Percentiles rank a stretch among this genome's conserved stretches.
Evolutionary conservation across 2,888 invertebrate genomes (phyloP).

Genomic region (Cheilosia impressa): DNA sequence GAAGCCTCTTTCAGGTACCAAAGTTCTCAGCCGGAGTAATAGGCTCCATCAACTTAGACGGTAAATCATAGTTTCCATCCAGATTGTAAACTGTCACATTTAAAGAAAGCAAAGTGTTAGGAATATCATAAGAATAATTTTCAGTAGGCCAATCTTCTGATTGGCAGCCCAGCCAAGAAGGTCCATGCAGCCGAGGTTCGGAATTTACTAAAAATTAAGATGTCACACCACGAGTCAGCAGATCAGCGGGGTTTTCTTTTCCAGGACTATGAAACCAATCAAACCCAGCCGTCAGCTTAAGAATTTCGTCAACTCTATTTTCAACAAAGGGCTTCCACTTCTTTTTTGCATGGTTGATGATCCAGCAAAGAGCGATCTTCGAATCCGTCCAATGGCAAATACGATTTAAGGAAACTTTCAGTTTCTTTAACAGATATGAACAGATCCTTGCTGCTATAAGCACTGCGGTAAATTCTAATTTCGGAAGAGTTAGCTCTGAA

Average conservation of each 20-base stretch:
- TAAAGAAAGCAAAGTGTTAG: not conserved
- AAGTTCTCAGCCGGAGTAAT: conserved; percentile 10
- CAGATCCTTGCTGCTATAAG: no score
- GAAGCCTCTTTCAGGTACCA: not conserved
- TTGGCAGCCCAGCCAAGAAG: not conserved
- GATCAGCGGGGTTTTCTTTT: no score
- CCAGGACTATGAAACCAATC: no score
- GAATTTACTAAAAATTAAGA: not conserved
- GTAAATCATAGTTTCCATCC: not conserved
- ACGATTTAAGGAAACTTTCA: not conserved
- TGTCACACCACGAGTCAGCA: not conserved
- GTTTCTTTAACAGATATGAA: conserved; percentile 12
- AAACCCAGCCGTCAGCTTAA: not conserved
- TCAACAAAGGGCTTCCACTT: conserved; percentile 17
- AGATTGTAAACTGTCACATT: not conserved
- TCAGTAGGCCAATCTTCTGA: conserved; percentile 4
- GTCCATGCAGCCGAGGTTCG: not conserved
- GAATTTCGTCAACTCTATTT: not conserved
- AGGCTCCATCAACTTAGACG: not conserved
- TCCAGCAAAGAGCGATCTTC: conserved; percentile 22
- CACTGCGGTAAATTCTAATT: no score
- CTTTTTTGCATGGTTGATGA: not conserved
- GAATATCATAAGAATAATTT: conserved; percentile 1
- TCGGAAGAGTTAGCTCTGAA: no score
- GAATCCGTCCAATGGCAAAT: conserved; percentile 11